These are phyloP conservation scores for Mustelus asterias DNA, from an alignment of 2,113 vertebrate genomes.

Conservation along the genomic window DNA sequence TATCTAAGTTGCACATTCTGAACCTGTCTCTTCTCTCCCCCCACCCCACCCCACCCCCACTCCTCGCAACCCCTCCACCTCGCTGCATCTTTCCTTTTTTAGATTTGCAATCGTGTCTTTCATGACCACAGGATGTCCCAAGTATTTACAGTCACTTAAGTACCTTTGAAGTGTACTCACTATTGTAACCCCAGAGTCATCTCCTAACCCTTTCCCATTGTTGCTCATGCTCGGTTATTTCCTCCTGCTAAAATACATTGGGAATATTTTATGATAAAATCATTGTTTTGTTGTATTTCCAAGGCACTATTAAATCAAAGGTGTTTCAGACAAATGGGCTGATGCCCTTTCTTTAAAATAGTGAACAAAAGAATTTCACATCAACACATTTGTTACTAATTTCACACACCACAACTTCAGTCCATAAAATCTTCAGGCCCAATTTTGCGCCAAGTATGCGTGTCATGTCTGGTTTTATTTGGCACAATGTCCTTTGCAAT, in stretches of 20 bases:
- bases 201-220: not conserved
- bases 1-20: not conserved
- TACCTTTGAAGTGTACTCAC: not conserved
- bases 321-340: not conserved
- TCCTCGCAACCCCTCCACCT: too few relatives aligned
- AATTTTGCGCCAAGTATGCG: not conserved
- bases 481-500: slow-evolving; percentile 10
- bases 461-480: slow-evolving; percentile 35
- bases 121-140: not conserved
- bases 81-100: not conserved
- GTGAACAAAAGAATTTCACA: not conserved
- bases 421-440: slow-evolving; percentile 26
- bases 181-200: not conserved
- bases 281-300: not conserved
- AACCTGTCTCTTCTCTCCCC: not conserved
- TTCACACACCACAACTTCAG: slow-evolving; percentile 10
- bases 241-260: not conserved
- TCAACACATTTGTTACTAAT: slow-evolving; percentile 33
- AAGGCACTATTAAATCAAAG: not conserved
- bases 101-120: not conserved
- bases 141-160: not conserved
- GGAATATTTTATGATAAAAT: not conserved
- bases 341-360: not conserved
- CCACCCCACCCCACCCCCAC: too few relatives aligned
- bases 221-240: not conserved